Percentiles rank a stretch among this genome's conserved stretches.
These are phyloP conservation scores for Andrena chrysosceles DNA, from an alignment of 2,888 invertebrate species.

Conservation along the genomic window DNA sequence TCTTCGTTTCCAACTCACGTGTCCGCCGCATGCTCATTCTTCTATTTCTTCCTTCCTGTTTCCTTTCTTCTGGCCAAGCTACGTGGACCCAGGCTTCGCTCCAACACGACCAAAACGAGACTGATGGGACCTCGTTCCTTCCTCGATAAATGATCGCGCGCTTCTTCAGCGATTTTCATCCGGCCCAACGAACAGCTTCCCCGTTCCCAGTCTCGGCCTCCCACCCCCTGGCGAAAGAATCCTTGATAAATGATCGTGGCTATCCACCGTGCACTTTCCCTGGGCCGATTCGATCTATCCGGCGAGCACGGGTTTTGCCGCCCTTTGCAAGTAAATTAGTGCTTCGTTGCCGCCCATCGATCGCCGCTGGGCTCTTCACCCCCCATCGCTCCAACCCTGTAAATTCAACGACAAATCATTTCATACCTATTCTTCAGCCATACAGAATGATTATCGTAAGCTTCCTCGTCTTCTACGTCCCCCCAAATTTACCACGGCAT, in stretches of 20 bases:
- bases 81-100: constrained; percentile 14
- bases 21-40: constrained; percentile 69
- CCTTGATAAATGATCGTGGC: constrained; percentile 64
- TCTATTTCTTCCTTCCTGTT: constrained; percentile 67
- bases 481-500: neutral
- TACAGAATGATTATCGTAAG: neutral
- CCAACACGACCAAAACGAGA: constrained; percentile 58
- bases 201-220: neutral
- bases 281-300: constrained; percentile 50
- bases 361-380: constrained; percentile 18
- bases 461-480: neutral
- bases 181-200: constrained; percentile 56
- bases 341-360: constrained; percentile 44
- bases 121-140: constrained; percentile 63
- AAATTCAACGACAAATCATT: constrained; percentile 44
- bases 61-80: constrained; percentile 44
- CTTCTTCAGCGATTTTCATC: constrained; percentile 72
- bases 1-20: constrained; percentile 69
- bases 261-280: constrained; percentile 49
- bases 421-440: constrained; percentile 7
- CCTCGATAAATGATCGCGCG: constrained; percentile 68
- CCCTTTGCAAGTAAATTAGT: constrained; percentile 59
- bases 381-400: neutral
- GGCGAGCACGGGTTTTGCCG: constrained; percentile 44
- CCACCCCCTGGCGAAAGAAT: constrained; percentile 44